These are phyloP conservation scores for Pocillopora damicornis DNA, from an alignment of 64 coral and sea anemone genomes.

Conservation along the genomic window DNA sequence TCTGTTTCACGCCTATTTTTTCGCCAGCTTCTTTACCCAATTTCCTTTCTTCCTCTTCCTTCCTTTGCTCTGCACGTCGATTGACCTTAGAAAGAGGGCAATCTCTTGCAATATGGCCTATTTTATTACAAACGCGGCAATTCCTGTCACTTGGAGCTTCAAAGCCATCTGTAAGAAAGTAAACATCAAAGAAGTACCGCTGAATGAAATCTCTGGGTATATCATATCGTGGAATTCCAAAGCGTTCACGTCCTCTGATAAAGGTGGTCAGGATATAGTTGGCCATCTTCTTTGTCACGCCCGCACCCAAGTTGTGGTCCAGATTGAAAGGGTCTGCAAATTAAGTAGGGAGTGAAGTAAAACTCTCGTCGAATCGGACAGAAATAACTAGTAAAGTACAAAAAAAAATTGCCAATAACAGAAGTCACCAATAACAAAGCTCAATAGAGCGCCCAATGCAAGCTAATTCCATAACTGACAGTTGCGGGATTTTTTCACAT, in stretches of 20 bases:
- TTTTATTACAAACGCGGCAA: constrained; percentile 63
- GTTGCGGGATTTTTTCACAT: no score
- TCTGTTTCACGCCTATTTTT: constrained; percentile 12
- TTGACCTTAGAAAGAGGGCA: constrained; percentile 69
- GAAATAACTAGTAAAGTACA: no score
- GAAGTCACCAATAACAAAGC: no score
- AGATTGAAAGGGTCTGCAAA: constrained; percentile 80
- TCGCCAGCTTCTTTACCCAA: not conserved
- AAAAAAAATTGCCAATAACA: no score
- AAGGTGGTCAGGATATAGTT: constrained; percentile 57
- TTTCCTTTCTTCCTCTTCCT: constrained; percentile 47
- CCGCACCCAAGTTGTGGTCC: constrained; percentile 85
- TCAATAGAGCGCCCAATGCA: no score
- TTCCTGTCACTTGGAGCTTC: constrained; percentile 68
- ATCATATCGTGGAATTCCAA: constrained; percentile 42
- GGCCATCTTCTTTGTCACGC: constrained; percentile 68
- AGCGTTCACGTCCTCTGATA: constrained; percentile 67
- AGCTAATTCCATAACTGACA: no score
- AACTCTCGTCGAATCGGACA: no score
- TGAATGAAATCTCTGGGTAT: constrained; percentile 1
- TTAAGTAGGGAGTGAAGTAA: not conserved
- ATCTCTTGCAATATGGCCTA: constrained; percentile 82
- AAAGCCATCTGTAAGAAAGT: constrained; percentile 56
- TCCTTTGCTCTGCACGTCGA: constrained; percentile 52
- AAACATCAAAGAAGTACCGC: constrained; percentile 59